A percentile compares a stretch with the other conserved stretches of the same genome.
These are phyloP conservation scores for Pogonocichla stellata DNA, from an alignment of 2,113 vertebrate species.

Conservation along the genomic window DNA sequence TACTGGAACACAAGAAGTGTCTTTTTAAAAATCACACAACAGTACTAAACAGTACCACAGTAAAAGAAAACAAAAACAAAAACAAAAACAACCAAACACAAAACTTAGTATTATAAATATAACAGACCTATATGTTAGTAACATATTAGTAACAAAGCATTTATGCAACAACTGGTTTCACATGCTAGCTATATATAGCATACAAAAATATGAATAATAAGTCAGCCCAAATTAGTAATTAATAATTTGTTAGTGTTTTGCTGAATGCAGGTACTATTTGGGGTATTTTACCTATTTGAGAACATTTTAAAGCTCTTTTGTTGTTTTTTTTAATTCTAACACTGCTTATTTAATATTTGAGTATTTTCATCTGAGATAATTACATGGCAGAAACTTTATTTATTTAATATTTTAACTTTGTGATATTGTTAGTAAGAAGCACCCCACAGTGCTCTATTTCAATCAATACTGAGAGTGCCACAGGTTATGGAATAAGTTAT, in stretches of 20 bases:
- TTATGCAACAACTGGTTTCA: slow-evolving; percentile 59
- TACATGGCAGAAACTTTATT: not conserved
- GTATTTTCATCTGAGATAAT: not conserved
- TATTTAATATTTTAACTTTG: not conserved
- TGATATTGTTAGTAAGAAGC: not conserved
- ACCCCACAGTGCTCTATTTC: not conserved
- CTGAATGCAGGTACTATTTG: not conserved
- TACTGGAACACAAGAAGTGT: slow-evolving; percentile 41
- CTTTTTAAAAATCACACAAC: slow-evolving; percentile 46
- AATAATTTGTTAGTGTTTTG: not conserved
- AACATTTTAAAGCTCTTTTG: not conserved
- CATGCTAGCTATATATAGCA: not conserved
- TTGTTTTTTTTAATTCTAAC: not conserved
- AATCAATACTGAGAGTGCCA: not conserved
- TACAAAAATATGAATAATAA: not conserved
- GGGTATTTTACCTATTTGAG: not conserved
- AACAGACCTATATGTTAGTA: not conserved
- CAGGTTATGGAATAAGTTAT: not conserved
- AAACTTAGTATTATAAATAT: not conserved
- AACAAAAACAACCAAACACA: not conserved
- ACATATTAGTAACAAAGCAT: slow-evolving; percentile 57
- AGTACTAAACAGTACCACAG: not conserved
- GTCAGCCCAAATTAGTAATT: not conserved
- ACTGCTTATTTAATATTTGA: not conserved
- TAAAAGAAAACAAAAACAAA: not conserved